phyloP scores from a whole-genome alignment of 2,888 invertebrate species.

The Agonopterix heracliana region DNA sequence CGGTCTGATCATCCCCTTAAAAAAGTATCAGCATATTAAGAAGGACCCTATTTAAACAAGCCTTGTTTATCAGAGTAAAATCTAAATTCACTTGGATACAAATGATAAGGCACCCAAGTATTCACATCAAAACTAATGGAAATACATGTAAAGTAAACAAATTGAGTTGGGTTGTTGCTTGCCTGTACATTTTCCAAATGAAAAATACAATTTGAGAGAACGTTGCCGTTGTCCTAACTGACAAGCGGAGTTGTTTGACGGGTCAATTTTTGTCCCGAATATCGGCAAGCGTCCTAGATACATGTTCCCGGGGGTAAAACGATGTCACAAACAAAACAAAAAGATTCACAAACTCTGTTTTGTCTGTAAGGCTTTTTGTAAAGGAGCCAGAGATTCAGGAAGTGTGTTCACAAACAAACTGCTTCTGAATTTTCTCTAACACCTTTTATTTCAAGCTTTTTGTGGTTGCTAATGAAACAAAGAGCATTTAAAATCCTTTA shows the following conservation, averaged over 20 bases:
- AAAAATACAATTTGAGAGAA: too few species aligned
- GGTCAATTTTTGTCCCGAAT: not conserved
- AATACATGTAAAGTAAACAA: too few species aligned
- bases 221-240: too few species aligned
- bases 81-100: too few species aligned
- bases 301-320: constrained; percentile 18
- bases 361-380: constrained; percentile 26
- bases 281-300: not conserved
- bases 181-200: too few species aligned
- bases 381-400: constrained; percentile 17
- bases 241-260: not conserved
- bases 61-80: too few species aligned
- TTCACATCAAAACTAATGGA: too few species aligned
- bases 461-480: constrained; percentile 12
- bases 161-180: too few species aligned
- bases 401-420: constrained; percentile 27
- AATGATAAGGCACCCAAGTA: too few species aligned
- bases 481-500: constrained; percentile 9
- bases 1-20: too few species aligned
- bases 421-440: constrained; percentile 30
- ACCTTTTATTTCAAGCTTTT: constrained; percentile 17
- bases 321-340: constrained; percentile 40
- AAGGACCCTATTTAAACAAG: too few species aligned
- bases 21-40: too few species aligned
- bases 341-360: constrained; percentile 16